Evolutionary conservation across 2,888 invertebrate genomes (phyloP), one percentile per base, ranked within the genome.

Genomic region (Spilosoma lubricipeda): DNA sequence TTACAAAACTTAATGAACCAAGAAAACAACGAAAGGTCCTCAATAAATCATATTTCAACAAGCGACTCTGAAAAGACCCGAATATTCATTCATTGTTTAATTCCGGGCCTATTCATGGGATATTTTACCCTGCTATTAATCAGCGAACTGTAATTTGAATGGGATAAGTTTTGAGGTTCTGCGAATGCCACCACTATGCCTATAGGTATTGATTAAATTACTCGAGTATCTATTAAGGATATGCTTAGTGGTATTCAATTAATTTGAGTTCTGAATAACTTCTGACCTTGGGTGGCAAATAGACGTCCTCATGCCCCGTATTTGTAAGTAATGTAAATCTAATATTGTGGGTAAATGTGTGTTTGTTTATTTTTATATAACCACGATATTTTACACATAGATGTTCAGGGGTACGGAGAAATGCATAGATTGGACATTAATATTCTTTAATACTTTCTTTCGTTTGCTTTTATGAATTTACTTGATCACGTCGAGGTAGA

Each of bases 71-170:
- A 74, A 78, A 85, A 78, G 39, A 71, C 65, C 75, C 73, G 64
- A 77, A 77, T 76, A 27, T 59, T 70, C 65, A 81, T 76, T 70
- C 73, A 74, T 77, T 79, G 73, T 76, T 72, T 73, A 68, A 77
- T 73, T 74, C 70, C 69, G 36, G 39, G 68, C 67, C 82, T 84
- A 82, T 84, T 85, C 82, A 85, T 77, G 73, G 75, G 59, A 39
- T 65, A 42, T 69, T 52, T 56, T 66, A 70, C 73, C 81, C 82
- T 81, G 87, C 89, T 86, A 90, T 91, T 91, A 91, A 91, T 92
- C 87, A 87, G 85, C 73, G 79, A 76, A 80, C 80, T 77, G 79
- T 83, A 79, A 86, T 89, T 90, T 91, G 86, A 89, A 90, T 87
- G 78, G 84, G 85, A 84, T 82, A 82, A 80, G 82, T 88, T 90